Conservation (phyloP, 2,797 vertebrate species). For the Chelon labrosus region DNA sequence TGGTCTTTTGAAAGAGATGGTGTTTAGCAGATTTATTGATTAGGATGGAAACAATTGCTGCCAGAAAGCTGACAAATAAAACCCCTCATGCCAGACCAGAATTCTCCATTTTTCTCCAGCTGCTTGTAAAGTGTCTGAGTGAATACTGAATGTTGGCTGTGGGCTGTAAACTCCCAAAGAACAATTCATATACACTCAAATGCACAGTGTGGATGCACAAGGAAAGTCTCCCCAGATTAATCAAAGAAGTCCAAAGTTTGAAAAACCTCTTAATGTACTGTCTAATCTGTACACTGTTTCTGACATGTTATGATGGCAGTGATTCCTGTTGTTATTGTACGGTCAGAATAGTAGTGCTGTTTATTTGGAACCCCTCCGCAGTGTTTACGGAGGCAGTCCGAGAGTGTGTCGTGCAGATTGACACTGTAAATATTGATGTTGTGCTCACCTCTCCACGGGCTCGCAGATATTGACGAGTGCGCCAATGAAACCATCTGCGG, state of each 20-base stretch:
- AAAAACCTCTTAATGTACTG: slow-evolving; percentile 51
- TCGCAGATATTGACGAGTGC: slow-evolving; percentile 82
- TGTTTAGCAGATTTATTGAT: slow-evolving; percentile 51
- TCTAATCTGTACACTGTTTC: slow-evolving; percentile 30
- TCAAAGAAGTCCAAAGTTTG: slow-evolving; percentile 48
- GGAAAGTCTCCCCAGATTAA: slow-evolving; percentile 29
- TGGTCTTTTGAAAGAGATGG: slow-evolving; percentile 8
- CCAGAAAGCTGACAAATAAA: slow-evolving; percentile 49
- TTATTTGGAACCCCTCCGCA: slow-evolving; percentile 46
- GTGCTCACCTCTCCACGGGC: slow-evolving; percentile 36
- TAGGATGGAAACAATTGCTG: slow-evolving; percentile 26
- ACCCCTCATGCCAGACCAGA: slow-evolving; percentile 40
- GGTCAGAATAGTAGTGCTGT: slow-evolving; percentile 48
- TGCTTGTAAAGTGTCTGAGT: slow-evolving; percentile 41
- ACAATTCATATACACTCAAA: slow-evolving; percentile 20
- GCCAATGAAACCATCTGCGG: slow-evolving; percentile 83
- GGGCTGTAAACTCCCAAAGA: slow-evolving; percentile 30
- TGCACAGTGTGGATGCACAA: slow-evolving; percentile 1
- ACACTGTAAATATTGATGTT: slow-evolving; percentile 58
- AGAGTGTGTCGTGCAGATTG: slow-evolving; percentile 35
- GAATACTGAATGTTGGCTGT: slow-evolving; percentile 43
- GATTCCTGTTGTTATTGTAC: slow-evolving; percentile 64
- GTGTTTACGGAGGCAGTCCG: slow-evolving; percentile 46
- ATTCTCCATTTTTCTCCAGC: slow-evolving; percentile 35
- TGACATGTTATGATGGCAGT: slow-evolving; percentile 63